Evolutionary conservation across 2,797 vertebrate species (phyloP).

Genomic region (Poliocrania exsul): DNA sequence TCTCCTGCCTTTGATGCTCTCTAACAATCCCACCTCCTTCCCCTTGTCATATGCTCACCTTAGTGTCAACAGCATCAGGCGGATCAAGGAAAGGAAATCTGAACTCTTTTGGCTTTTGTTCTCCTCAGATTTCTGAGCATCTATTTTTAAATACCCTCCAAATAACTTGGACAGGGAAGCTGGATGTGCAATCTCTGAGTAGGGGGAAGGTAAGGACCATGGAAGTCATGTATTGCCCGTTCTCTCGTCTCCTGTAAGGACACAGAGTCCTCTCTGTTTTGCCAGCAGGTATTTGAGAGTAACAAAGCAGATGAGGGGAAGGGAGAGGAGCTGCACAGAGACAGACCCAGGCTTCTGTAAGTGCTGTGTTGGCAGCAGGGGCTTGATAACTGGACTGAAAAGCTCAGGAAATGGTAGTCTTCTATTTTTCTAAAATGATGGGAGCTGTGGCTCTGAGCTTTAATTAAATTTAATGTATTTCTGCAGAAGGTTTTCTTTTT

Average conservation of each 20-base stretch:
- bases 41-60: neutral
- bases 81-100: conserved; percentile 27
- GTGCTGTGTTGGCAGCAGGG: conserved; percentile 27
- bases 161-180: conserved; percentile 29
- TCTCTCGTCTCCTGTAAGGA: neutral
- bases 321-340: conserved; percentile 32
- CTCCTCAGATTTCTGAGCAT: conserved; percentile 34
- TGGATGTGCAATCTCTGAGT: conserved; percentile 29
- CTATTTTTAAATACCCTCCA: neutral
- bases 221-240: neutral
- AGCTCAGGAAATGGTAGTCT: neutral
- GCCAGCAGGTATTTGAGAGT: neutral
- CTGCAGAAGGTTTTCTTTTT: neutral
- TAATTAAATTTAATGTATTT: neutral
- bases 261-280: neutral
- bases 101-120: neutral
- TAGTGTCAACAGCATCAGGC: conserved; percentile 6
- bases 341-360: conserved; percentile 37
- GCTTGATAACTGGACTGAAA: neutral
- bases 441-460: neutral
- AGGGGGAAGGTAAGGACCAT: conserved; percentile 56
- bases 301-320: conserved; percentile 32
- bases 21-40: neutral
- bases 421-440: neutral
- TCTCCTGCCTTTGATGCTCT: conserved; percentile 15